Percentiles rank a stretch among this genome's conserved stretches.
phyloP scores from a whole-genome alignment of 1,140 invertebrate genomes.

The Pomacea maculata region DNA sequence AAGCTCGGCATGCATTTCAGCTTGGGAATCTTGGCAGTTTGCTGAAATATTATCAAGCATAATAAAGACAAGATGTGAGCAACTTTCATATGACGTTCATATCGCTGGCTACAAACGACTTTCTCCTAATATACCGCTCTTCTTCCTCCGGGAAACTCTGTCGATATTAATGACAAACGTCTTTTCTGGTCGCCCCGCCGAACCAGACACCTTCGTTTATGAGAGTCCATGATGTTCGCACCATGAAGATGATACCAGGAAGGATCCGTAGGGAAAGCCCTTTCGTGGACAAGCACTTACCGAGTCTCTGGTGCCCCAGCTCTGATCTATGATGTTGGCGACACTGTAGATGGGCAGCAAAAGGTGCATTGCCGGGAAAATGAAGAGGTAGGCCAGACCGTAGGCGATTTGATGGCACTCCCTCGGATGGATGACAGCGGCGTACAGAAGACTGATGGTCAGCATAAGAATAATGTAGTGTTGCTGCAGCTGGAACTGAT shows the following conservation, averaged over 20 bases:
- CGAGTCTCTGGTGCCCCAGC: conserved; percentile 50
- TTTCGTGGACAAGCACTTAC: conserved; percentile 17
- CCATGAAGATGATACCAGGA: too few species aligned
- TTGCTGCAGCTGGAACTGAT: conserved; percentile 37
- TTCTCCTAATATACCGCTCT: too few species aligned
- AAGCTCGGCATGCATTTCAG: conserved; percentile 32
- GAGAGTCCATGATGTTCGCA: too few species aligned
- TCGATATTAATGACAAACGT: not conserved
- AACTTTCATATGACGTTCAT: too few species aligned
- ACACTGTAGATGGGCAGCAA: conserved; percentile 50
- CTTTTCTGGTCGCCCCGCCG: not conserved
- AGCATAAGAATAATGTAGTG: conserved; percentile 49
- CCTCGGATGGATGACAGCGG: conserved; percentile 43
- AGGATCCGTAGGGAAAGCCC: too few species aligned
- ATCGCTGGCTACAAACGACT: too few species aligned
- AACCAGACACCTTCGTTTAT: too few species aligned
- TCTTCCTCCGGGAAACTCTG: too few species aligned
- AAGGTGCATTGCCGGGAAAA: conserved; percentile 52
- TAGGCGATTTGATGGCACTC: conserved; percentile 43
- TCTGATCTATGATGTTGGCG: conserved; percentile 50
- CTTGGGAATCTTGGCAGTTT: conserved; percentile 34
- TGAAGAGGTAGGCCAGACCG: conserved; percentile 45
- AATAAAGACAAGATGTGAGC: too few species aligned
- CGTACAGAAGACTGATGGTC: conserved; percentile 41
- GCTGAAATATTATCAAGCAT: conserved; percentile 12